phyloP scores from a whole-genome alignment of 1,140 invertebrate species.

The Bombyx mandarina region DNA sequence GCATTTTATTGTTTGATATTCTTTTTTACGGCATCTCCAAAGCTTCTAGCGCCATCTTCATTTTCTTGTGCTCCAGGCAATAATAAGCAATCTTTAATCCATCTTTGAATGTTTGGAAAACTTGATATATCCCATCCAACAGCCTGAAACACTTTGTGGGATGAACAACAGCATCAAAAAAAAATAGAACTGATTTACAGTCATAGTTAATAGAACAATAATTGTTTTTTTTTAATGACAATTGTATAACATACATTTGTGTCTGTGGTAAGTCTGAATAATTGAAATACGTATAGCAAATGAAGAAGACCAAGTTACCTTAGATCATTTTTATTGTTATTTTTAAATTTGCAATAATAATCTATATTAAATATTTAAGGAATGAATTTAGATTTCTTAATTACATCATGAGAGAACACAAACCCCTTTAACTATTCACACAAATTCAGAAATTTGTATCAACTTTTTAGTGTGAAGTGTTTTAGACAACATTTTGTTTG shows the following conservation, averaged over 20 bases:
- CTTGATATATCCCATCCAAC: slow-evolving; percentile 76
- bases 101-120: slow-evolving; percentile 76
- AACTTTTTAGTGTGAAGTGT: too few species aligned
- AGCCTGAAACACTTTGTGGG: slow-evolving; percentile 56
- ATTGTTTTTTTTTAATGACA: not conserved
- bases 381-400: too few species aligned
- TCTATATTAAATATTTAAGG: too few species aligned
- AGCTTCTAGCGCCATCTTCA: slow-evolving; percentile 67
- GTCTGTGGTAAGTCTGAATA: too few species aligned
- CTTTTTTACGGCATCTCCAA: slow-evolving; percentile 69
- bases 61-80: slow-evolving; percentile 72
- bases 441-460: too few species aligned
- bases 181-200: not conserved
- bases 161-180: not conserved
- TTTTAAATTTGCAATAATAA: too few species aligned
- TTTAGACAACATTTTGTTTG: too few species aligned
- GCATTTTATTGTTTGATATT: slow-evolving; percentile 57
- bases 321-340: too few species aligned
- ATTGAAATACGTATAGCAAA: too few species aligned
- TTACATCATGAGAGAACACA: too few species aligned
- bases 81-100: slow-evolving; percentile 73
- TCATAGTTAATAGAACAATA: not conserved
- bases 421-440: too few species aligned
- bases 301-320: too few species aligned
- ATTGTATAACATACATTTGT: not conserved